A percentile compares a stretch with the other conserved stretches of the same genome.
Evolutionary conservation across 2,113 vertebrate species (phyloP).

Genomic region (Apodemus speciosus): DNA sequence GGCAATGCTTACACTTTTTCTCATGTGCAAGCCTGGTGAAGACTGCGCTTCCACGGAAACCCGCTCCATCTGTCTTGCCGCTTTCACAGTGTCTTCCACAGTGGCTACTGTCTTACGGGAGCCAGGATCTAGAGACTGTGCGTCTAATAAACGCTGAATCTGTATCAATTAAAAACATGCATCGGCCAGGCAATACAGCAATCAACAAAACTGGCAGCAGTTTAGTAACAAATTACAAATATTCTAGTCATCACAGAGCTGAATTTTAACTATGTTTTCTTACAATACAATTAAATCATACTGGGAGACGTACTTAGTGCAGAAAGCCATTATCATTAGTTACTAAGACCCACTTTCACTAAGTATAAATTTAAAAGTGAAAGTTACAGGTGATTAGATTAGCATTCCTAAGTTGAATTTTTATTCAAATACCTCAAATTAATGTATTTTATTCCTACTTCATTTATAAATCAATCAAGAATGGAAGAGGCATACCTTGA

Average conservation of each 20-base stretch:
- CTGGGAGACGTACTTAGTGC: slow-evolving; percentile 27
- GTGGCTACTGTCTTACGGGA: slow-evolving; percentile 60
- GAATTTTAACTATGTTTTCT: slow-evolving; percentile 32
- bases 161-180: slow-evolving; percentile 75
- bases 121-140: slow-evolving; percentile 84
- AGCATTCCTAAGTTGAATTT: slow-evolving; percentile 25
- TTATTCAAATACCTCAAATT: not conserved
- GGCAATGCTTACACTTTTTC: slow-evolving; percentile 91
- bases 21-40: slow-evolving; percentile 69
- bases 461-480: slow-evolving; percentile 51
- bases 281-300: slow-evolving; percentile 45
- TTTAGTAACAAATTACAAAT: slow-evolving; percentile 61
- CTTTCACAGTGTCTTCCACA: slow-evolving; percentile 35
- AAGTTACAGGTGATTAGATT: slow-evolving; percentile 36
- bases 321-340: slow-evolving; percentile 3
- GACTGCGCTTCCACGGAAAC: slow-evolving; percentile 82
- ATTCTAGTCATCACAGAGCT: slow-evolving; percentile 28
- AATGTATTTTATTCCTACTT: slow-evolving; percentile 43
- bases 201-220: slow-evolving; percentile 36
- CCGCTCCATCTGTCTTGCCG: slow-evolving; percentile 70
- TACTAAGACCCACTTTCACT: slow-evolving; percentile 39
- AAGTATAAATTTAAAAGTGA: slow-evolving; percentile 47
- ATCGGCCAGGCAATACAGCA: slow-evolving; percentile 14
- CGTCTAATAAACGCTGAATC: slow-evolving; percentile 95
- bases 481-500: not conserved